Evolutionary conservation across 2,888 invertebrate species (phyloP), one percentile per base, ranked within the genome.

Genomic region (Ptychoptera contaminata): DNA sequence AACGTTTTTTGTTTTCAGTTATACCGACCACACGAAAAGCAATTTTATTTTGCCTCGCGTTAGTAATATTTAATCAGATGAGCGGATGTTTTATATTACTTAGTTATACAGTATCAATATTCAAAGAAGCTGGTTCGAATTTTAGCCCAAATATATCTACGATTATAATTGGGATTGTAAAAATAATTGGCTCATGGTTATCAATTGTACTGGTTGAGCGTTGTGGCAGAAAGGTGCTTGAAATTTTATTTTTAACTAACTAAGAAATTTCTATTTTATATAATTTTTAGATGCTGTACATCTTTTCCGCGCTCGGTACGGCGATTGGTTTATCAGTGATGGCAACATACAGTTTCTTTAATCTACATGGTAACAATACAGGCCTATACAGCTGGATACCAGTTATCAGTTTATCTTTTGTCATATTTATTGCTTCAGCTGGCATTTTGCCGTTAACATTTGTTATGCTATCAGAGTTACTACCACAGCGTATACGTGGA

Each of bases 21-120:
- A 55, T 56, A 38, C 50, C 44, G 7, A 53, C 50, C 11, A 57
- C 59, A 0, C 49, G 55, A 0, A 63, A 60, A 37, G 60, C 61
- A 0, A 53, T 59, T 14, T 11, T 56, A 2, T 59, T 63, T 42
- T 60, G 63, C 2, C 44, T 60, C 6, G 58, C 53, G 1, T 50
- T 65, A 11, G 50, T 64, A 51, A 47, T 52, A 1, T 43, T 60
- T 9, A 63, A 63, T 51, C 62, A 64, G 46, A 50, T 57, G 16
- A 59, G 59, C 43, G 64, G 64, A 15, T 58, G 60, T 44, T 65
- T 62, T 42, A 62, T 59, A 4, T 56, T 65, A 58, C 44, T 65
- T 8, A 64, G 57, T 47, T 64, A 62, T 29, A 60, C 65, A 5
- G 62, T 62, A 1, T 51, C 53, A 6, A 64, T 65, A 12, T 65